Conservation (phyloP, 2,797 vertebrate species). For the Betta splendens region DNA sequence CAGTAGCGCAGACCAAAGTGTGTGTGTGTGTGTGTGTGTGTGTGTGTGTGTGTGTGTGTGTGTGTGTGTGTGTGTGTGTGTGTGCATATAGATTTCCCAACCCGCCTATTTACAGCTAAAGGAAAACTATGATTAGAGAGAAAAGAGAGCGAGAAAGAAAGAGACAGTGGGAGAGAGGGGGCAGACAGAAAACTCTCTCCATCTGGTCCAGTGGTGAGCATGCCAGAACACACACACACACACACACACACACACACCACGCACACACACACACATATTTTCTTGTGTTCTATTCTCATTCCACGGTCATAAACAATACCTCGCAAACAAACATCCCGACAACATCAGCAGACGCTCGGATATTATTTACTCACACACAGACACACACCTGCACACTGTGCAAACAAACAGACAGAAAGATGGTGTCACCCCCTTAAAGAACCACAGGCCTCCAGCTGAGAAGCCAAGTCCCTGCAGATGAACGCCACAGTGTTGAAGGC, state of each 20-base stretch:
- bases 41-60: constrained; percentile 21
- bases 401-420: constrained; percentile 10
- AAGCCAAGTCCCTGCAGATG: constrained; percentile 4
- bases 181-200: constrained; percentile 70
- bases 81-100: constrained; percentile 69
- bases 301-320: constrained; percentile 57
- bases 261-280: constrained; percentile 43
- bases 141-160: constrained; percentile 55
- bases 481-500: constrained; percentile 40
- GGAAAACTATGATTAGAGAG: constrained; percentile 81
- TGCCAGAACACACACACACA: constrained; percentile 44
- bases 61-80: constrained; percentile 28
- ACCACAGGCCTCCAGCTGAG: constrained; percentile 51
- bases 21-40: constrained; percentile 15
- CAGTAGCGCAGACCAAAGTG: constrained; percentile 44
- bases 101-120: constrained; percentile 76
- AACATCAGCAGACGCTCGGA: constrained; percentile 22
- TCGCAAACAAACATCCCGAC: constrained; percentile 44
- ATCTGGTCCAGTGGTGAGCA: constrained; percentile 67
- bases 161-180: constrained; percentile 46
- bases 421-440: constrained; percentile 48
- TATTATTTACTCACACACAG: constrained; percentile 11
- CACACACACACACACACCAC: constrained; percentile 29
- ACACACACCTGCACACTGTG: neutral
- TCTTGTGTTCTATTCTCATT: constrained; percentile 68